phyloP scores from a whole-genome alignment of 1,140 invertebrate species.

The Carcinoscorpius rotundicauda region DNA sequence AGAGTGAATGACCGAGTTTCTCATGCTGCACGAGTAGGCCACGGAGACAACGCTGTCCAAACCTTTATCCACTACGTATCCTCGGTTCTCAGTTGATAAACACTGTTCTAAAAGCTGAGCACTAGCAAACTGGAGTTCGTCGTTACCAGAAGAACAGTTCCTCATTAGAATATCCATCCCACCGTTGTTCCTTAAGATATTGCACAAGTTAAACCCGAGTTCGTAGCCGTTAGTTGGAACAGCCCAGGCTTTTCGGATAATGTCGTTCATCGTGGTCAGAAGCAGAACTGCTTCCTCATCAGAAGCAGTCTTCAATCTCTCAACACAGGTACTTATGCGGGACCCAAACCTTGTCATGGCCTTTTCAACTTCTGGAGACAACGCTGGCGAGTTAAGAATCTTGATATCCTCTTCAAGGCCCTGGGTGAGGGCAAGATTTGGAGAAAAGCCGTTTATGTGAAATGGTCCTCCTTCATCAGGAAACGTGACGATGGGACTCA shows the following conservation, averaged over 20 bases:
- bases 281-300: slow-evolving; percentile 21
- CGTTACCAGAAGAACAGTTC: slow-evolving; percentile 54
- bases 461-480: not conserved
- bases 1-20: slow-evolving; percentile 44
- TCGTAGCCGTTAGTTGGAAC: slow-evolving; percentile 81
- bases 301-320: slow-evolving; percentile 18
- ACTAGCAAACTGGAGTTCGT: slow-evolving; percentile 64
- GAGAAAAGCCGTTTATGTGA: slow-evolving; percentile 1
- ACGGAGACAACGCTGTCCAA: slow-evolving; percentile 68
- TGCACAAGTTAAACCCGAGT: slow-evolving; percentile 57
- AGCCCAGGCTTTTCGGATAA: slow-evolving; percentile 63
- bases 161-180: slow-evolving; percentile 77
- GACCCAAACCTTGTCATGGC: slow-evolving; percentile 12
- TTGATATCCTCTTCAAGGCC: slow-evolving; percentile 14
- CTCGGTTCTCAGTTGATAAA: slow-evolving; percentile 85
- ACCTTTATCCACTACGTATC: slow-evolving; percentile 85
- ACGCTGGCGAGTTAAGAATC: slow-evolving; percentile 14
- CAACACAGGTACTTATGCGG: slow-evolving; percentile 17
- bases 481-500: slow-evolving; percentile 1
- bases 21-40: slow-evolving; percentile 48
- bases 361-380: slow-evolving; percentile 11
- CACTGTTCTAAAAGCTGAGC: slow-evolving; percentile 87
- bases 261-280: slow-evolving; percentile 32
- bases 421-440: slow-evolving; percentile 6
- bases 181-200: slow-evolving; percentile 68